Base-by-base conservation (phyloP, 1,140 invertebrate species). In the Drosophila miranda region DNA sequence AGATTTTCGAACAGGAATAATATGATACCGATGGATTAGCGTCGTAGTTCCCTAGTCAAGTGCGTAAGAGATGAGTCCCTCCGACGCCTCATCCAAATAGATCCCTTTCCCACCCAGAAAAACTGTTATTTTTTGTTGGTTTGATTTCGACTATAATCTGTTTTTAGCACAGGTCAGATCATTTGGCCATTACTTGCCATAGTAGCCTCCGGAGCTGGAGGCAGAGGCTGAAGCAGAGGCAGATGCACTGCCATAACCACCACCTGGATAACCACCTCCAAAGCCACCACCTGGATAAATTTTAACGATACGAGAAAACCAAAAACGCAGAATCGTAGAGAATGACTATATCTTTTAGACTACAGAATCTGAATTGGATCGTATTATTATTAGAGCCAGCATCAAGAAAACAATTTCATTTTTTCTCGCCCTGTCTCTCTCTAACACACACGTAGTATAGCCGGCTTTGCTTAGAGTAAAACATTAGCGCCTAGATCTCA, bases 171-270 rank as follows among this genome's bases (percentile, higher is more conserved):
- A 30, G n/a, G 30, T 52, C 34, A 8, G 8, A 14, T 8, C 64
- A 42, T 30, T 56, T 56, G 14, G 6, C 41, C 16, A 62, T 49
- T 60, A 50, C 49, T 64, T 38, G 1, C 59, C 48, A 50, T 76
- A 57, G 28, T 43, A 86, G 9, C 16, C 16, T 16, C 67, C 50
- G 13, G 46, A 16, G 14, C 62, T 60, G 6, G 74, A 62, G 2
- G 82, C 28, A 8, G 71, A 75, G 8, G 74, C 74, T 0, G 74
- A 74, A 2, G 77, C 81, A 0, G 81, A 67, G 3, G 81, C 80
- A 4, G 73, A 81, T 7, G 64, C 60, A 55, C 59, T 64, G 16
- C 53, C 34, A 4, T 71, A 45, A 0, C 79, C 30, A 6, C 68
- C 68, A 2, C 44, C 55, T 6, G 53, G 61, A 62, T 58, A 75